phyloP scores from a whole-genome alignment of 2,888 invertebrate species.

The Crossocerus cetratus region DNA sequence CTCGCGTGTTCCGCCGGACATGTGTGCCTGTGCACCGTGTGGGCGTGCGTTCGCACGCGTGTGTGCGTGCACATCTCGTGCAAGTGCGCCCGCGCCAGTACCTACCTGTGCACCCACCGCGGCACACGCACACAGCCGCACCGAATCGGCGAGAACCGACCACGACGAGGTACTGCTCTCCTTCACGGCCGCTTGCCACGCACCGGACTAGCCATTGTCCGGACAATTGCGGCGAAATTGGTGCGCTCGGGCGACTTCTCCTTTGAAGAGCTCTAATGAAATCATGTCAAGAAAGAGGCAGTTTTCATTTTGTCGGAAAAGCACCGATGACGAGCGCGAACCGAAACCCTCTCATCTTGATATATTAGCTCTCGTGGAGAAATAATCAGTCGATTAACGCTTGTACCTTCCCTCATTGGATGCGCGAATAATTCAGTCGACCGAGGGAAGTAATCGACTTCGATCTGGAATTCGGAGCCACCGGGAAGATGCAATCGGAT shows the following conservation, averaged over 20 bases:
- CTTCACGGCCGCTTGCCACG: conserved; percentile 31
- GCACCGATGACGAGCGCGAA: too few relatives aligned
- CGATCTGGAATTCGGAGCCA: conserved; percentile 44
- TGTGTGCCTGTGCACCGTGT: conserved; percentile 66
- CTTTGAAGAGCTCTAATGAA: background rate
- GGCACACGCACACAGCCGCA: conserved; percentile 30
- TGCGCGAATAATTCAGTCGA: conserved; percentile 14
- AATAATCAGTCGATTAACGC: background rate
- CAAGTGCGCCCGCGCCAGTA: conserved; percentile 43
- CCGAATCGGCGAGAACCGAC: background rate
- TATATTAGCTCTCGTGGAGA: too few relatives aligned
- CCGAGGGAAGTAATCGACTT: conserved; percentile 25
- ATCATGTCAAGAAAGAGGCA: too few relatives aligned
- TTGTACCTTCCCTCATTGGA: conserved; percentile 30
- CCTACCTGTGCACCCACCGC: conserved; percentile 27
- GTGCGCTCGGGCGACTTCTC: conserved; percentile 9
- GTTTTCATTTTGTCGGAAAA: too few relatives aligned
- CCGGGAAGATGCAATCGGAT: conserved; percentile 29
- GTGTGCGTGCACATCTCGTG: conserved; percentile 49
- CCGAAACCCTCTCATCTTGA: too few relatives aligned
- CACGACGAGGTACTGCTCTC: conserved; percentile 5
- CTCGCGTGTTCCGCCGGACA: conserved; percentile 66
- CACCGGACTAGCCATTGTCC: conserved; percentile 34
- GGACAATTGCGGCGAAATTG: conserved; percentile 24
- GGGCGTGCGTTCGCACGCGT: conserved; percentile 66